Evolutionary conservation across 2,113 vertebrate species (phyloP), one percentile per base, ranked within the genome.

Genomic region (Sceloporus undulatus): DNA sequence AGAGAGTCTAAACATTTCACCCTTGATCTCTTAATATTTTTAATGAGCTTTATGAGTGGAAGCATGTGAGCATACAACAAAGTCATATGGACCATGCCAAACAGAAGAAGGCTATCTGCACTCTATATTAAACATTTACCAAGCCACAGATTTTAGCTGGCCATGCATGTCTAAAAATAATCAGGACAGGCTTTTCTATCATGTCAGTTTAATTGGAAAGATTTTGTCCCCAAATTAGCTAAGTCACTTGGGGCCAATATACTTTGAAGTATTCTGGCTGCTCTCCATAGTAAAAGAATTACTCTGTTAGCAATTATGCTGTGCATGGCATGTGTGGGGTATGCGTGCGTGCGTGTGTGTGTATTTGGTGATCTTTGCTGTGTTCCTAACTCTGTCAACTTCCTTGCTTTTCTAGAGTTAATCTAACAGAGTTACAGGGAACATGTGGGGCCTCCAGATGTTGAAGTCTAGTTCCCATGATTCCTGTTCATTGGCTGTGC

Each of bases 191-290:
- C 87, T 92, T 85, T 27, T 90, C 87, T 87, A 34, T 90, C 29
- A 85, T 92, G 88, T 85, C 79, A 90, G 42, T 87, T 92, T 85
- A 94, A 93, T 4, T 62, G 87, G 82, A 89, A 75, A 52, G 38
- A 84, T 91, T 87, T 94, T 95, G 70, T 66, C n/a, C 88, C 91
- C 85, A 90, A 93, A 82, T 94, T 92, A 89, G 83, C 1, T 6
- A n/a, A 68, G 79, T 90, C 56, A 68, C 19, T 82, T 59, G 14
- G 62, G 40, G 48, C 89, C 70, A 91, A 56, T 75, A 74, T 84
- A 65, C 16, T 88, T 92, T 59, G 52, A 73, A 75, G 85, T 56
- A 66, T n/a, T 85, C 19, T 90, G 70, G 88, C 77, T 94, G 25
- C 70, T 93, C 93, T 91, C 19, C 52, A 86, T 87, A n/a, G 38